Conservation (phyloP, 2,888 invertebrate species). For the Disparrhopalites patrizii region DNA sequence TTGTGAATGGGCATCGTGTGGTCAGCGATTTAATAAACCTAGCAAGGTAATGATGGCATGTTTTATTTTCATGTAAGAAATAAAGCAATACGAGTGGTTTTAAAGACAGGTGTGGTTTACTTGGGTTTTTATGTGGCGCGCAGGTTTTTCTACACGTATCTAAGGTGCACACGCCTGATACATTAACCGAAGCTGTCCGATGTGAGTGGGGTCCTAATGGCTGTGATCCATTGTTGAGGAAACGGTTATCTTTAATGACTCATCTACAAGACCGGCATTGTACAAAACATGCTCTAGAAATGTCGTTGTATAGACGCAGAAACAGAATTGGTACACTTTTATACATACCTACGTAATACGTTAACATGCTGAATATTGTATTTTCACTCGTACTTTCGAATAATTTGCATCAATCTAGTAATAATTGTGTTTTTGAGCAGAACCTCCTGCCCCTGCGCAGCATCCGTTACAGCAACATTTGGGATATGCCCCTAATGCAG, state of each 20-base stretch:
- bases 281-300: slow-evolving; percentile 46
- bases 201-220: slow-evolving; percentile 76
- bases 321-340: slow-evolving; percentile 48
- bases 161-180: slow-evolving; percentile 73
- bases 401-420: no score
- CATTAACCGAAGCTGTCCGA: slow-evolving; percentile 61
- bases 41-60: slow-evolving; percentile 42
- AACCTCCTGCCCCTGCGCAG: slow-evolving; percentile 56
- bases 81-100: no score
- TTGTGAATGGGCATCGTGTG: slow-evolving; percentile 92
- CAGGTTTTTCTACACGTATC: slow-evolving; percentile 84
- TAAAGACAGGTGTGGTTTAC: no score
- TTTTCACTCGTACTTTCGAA: background rate
- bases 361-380: no score
- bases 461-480: slow-evolving; percentile 64
- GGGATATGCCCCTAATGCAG: slow-evolving; percentile 93
- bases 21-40: slow-evolving; percentile 41
- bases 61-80: no score
- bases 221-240: slow-evolving; percentile 83
- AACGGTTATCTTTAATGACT: slow-evolving; percentile 91
- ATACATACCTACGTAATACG: no score
- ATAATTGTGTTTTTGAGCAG: no score
- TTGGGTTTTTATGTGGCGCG: no score
- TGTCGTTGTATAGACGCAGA: slow-evolving; percentile 44
- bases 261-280: slow-evolving; percentile 95